These are phyloP conservation scores for chimpanzee (Pan troglodytes) DNA, from an alignment of 2,113 vertebrate genomes.

Conservation along the genomic window NHGRI_mPanTro3-v2.1_pri NC_072416.2:76583501-76584000, in stretches of 20 bases:
- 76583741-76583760: conserved; percentile 73
- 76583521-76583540: background rate
- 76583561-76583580: background rate
- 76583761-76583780: conserved; percentile 77
- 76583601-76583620: background rate
- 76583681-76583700: conserved; percentile 34
- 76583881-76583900: conserved; percentile 86
- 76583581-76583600: background rate
- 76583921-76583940: conserved; percentile 84
- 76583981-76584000: conserved; percentile 85
- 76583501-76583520: background rate
- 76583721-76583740: conserved; percentile 27
- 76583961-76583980: conserved; percentile 82
- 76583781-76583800: conserved; percentile 81
- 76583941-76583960: conserved; percentile 86
- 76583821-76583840: conserved; percentile 83
- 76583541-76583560: background rate
- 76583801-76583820: conserved; percentile 87
- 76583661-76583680: background rate
- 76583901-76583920: conserved; percentile 79
- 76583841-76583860: conserved; percentile 84
- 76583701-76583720: conserved; percentile 40
- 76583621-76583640: background rate
- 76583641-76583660: no score
- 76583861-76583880: conserved; percentile 88